Evolutionary conservation across 2,113 vertebrate species (phyloP), one percentile per base, ranked within the genome.

Genomic region (Haplotaxodon microlepis): DNA sequence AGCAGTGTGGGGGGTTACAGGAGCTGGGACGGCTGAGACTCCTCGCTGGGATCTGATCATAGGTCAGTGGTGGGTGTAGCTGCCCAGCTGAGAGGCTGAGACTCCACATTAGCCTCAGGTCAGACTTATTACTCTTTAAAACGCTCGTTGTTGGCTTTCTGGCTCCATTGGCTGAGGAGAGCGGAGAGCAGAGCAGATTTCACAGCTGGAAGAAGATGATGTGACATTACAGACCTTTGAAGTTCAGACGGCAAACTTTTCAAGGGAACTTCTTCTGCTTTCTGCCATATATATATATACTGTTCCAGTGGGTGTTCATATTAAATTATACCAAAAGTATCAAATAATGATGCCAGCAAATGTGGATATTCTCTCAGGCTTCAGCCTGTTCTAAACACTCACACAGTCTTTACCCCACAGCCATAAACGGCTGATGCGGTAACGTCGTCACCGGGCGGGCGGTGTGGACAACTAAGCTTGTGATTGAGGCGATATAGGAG

Each of bases 401-500:
- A 16, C n/a, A 24, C 63, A 21, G n/a, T 3, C 16, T 34, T 61
- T 61, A 9, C 27, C 56, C 3, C 27, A 59, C 27, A 61, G 57
- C 2, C 29, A 61, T 6, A 34, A 34, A 61, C 2, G 2, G 1
- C 57, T 61, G 57, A 34, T 1, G 29, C 5, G 5, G 27, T 34
- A 36, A 11, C 1, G 1, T 36, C 6, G 6, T 63, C 17, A 63
- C 9, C 1, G 9, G 29, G 57, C 0, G 14, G 21, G 24, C 12
- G 12, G 24, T 29, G 24, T 57, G 54, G 54, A 57, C 24, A 57
- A 29, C 13, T 29, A 57, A 57, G 54, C 54, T 57, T 14, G 12
- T 57, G 7, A 57, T 29, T 57, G 24, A 57, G 54, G 54, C 4
- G 2, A 29, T 29, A 27, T 57, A 57, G 24, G 54, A 57, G 54